These are phyloP conservation scores for Bombyx mandarina DNA, from an alignment of 1,140 invertebrate genomes.

Conservation along the genomic window DNA sequence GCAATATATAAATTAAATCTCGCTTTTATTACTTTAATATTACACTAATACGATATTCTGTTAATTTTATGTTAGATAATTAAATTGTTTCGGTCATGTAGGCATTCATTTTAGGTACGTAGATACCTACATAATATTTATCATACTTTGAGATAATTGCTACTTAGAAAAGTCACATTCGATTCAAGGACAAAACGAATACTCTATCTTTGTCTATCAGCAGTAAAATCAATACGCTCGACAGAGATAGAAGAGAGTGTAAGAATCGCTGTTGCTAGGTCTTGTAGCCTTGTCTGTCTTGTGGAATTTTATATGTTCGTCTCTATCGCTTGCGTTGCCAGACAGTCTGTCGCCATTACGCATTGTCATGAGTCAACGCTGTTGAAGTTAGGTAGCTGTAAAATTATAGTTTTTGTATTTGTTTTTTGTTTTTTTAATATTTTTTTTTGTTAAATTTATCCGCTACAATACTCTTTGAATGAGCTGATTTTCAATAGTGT, in stretches of 20 bases:
- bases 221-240: neutral
- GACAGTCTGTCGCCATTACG: constrained; percentile 26
- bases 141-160: constrained; percentile 1
- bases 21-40: too few species aligned
- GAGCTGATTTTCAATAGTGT: too few species aligned
- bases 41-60: too few species aligned
- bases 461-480: too few species aligned
- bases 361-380: too few species aligned
- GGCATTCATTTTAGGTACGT: too few species aligned
- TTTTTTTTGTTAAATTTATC: too few species aligned
- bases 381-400: too few species aligned
- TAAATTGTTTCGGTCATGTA: too few species aligned
- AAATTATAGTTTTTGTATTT: neutral
- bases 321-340: constrained; percentile 16
- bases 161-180: neutral
- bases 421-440: neutral
- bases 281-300: constrained; percentile 10
- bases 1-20: too few species aligned
- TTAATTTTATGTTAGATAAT: too few species aligned
- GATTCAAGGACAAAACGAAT: constrained; percentile 7
- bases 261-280: constrained; percentile 9
- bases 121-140: too few species aligned
- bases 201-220: neutral
- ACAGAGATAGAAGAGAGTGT: constrained; percentile 4
- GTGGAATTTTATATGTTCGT: constrained; percentile 6